A percentile compares a stretch with the other conserved stretches of the same genome.
Conservation (phyloP, 2,797 vertebrate genomes). For the Margarornis squamiger region DNA sequence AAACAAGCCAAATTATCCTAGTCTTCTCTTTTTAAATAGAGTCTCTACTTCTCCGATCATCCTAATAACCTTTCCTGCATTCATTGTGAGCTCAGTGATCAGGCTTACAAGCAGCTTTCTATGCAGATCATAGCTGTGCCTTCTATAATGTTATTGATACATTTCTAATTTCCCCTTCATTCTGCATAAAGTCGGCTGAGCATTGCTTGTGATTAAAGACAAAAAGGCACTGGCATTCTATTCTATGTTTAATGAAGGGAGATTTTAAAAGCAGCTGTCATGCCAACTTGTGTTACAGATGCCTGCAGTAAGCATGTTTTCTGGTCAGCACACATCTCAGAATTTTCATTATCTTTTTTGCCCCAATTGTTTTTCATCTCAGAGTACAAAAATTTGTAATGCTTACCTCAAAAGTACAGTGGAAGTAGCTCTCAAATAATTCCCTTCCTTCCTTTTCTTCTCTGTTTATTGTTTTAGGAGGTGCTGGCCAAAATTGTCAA, state of each 20-base stretch:
- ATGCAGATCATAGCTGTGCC: neutral
- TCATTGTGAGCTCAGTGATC: neutral
- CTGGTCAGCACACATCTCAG: neutral
- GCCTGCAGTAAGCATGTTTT: neutral
- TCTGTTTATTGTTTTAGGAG: neutral
- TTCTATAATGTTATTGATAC: neutral
- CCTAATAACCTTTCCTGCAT: neutral
- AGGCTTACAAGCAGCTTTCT: neutral
- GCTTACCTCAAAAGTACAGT: neutral
- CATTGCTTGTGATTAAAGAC: neutral
- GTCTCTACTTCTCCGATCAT: neutral
- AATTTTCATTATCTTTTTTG: neutral
- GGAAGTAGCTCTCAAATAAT: neutral
- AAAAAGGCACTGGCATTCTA: neutral
- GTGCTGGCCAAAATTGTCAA: conserved; percentile 20
- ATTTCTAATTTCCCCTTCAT: neutral
- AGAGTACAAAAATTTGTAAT: neutral
- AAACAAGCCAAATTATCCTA: neutral
- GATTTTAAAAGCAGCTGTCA: neutral
- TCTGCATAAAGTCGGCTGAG: neutral
- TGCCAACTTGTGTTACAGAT: neutral
- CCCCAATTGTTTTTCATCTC: neutral
- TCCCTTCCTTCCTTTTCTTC: neutral
- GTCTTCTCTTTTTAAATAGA: neutral
- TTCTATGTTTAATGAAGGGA: neutral